phyloP scores from a whole-genome alignment of 2,888 invertebrate genomes.

The Cacoxenus indagator region DNA sequence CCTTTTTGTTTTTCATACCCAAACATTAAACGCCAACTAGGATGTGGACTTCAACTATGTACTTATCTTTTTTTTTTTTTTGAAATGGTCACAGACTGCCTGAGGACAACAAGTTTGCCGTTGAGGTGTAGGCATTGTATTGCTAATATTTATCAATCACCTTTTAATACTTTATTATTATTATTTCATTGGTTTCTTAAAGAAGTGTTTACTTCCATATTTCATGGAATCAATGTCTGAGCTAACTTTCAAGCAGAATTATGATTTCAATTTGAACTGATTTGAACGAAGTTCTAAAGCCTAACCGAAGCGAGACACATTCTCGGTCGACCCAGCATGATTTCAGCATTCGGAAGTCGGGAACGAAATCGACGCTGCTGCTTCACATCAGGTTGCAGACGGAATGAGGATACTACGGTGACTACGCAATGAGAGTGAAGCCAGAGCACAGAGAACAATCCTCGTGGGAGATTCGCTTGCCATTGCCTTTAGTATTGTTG shows the following conservation, averaged over 20 bases:
- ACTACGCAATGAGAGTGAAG: too few species aligned
- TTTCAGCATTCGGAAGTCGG: slow-evolving; percentile 60
- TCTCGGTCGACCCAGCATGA: slow-evolving; percentile 67
- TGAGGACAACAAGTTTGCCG: background rate
- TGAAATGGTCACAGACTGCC: background rate
- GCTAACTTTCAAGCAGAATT: too few species aligned
- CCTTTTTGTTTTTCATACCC: background rate
- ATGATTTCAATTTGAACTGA: too few species aligned
- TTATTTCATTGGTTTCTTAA: too few species aligned
- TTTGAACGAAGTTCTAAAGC: too few species aligned
- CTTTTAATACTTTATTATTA: too few species aligned
- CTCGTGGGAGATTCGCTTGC: slow-evolving; percentile 49
- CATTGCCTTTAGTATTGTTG: slow-evolving; percentile 3
- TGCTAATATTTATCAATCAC: too few species aligned
- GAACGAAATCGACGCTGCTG: slow-evolving; percentile 18
- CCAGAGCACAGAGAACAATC: slow-evolving; percentile 34
- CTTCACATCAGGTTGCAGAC: slow-evolving; percentile 32
- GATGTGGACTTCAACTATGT: too few species aligned
- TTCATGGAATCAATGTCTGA: too few species aligned
- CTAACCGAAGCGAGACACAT: slow-evolving; percentile 23
- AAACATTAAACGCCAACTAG: slow-evolving; percentile 12
- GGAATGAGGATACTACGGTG: background rate
- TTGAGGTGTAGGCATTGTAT: too few species aligned
- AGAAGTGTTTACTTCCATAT: too few species aligned
- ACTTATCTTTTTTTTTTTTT: too few species aligned